These are phyloP conservation scores for Macropis europaea DNA, from an alignment of 2,888 invertebrate genomes.

Conservation along the genomic window DNA sequence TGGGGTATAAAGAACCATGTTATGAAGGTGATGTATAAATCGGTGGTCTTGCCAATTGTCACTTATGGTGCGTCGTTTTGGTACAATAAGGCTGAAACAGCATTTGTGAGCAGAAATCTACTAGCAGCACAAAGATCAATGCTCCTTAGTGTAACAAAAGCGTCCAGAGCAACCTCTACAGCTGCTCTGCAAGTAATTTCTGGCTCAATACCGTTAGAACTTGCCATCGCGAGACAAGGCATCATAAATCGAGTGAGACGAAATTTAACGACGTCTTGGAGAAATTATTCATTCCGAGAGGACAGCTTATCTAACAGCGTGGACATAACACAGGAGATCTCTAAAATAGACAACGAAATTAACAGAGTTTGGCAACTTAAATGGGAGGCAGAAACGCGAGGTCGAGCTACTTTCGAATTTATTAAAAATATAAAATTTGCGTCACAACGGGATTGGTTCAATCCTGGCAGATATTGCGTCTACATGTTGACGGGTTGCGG, in stretches of 20 bases:
- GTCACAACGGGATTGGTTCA: too few relatives aligned
- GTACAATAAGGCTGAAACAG: background rate
- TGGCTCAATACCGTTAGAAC: background rate
- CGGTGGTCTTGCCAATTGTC: background rate
- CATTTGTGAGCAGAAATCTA: background rate
- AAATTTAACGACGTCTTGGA: background rate
- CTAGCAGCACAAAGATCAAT: background rate
- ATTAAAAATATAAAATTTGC: too few relatives aligned
- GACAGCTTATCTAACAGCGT: background rate
- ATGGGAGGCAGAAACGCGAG: too few relatives aligned
- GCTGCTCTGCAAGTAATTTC: background rate
- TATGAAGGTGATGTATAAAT: background rate
- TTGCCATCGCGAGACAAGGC: background rate
- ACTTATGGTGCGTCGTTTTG: background rate
- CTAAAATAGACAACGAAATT: too few relatives aligned
- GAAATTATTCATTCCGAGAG: background rate
- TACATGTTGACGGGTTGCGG: too few relatives aligned
- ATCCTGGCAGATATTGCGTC: too few relatives aligned
- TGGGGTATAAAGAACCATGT: background rate
- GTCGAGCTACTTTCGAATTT: too few relatives aligned
- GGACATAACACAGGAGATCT: background rate
- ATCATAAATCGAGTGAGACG: background rate
- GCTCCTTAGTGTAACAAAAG: background rate
- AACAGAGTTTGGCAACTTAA: too few relatives aligned
- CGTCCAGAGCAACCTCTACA: background rate